Conservation (phyloP, 2,113 vertebrate genomes). For the Scalopus aquaticus region DNA sequence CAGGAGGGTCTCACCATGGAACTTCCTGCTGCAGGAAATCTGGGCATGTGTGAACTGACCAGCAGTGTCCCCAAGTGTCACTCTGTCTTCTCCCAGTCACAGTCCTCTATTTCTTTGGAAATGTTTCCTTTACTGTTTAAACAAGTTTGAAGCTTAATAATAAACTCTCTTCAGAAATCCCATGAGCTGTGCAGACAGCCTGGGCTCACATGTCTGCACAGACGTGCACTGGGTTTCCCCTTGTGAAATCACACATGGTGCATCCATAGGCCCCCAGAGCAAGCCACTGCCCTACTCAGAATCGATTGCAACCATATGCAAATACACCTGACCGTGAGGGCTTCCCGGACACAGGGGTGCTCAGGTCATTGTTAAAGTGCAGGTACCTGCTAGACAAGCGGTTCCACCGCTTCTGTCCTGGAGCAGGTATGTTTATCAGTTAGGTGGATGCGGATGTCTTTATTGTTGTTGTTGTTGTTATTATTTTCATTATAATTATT, state of each 20-base stretch:
- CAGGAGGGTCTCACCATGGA: neutral
- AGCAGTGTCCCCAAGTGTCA: neutral
- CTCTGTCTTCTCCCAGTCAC: neutral
- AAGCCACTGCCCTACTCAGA: neutral
- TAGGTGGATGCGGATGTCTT: neutral
- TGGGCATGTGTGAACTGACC: neutral
- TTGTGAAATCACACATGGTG: neutral
- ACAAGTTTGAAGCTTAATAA: neutral
- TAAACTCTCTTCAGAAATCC: neutral
- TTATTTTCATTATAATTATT: neutral
- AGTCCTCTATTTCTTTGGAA: neutral
- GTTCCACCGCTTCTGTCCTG: neutral
- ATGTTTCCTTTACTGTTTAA: neutral
- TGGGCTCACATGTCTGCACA: neutral
- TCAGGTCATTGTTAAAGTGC: neutral
- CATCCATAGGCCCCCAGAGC: neutral
- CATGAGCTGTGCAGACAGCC: accelerated
- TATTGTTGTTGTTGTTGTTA: neutral
- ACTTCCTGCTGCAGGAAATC: neutral
- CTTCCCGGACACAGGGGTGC: neutral
- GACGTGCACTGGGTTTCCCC: neutral
- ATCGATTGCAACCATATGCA: neutral
- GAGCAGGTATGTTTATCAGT: neutral
- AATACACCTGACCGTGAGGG: neutral
- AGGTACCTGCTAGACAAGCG: neutral